These are phyloP conservation scores for Collichthys lucidus DNA, from an alignment of 2,113 vertebrate genomes.

Conservation along the genomic window DNA sequence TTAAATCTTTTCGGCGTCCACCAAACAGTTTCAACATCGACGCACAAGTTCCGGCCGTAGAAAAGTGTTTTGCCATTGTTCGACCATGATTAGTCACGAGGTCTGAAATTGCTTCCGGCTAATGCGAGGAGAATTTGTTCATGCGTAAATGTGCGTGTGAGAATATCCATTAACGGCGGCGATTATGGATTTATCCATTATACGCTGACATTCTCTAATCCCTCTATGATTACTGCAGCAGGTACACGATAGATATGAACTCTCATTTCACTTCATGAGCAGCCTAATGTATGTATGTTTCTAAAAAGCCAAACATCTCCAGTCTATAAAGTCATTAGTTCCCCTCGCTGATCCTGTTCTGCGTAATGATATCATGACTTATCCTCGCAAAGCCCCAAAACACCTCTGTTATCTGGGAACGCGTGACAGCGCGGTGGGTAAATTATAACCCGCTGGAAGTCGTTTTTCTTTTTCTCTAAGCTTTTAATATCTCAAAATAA, in stretches of 20 bases:
- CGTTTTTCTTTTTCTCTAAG: slow-evolving; percentile 1
- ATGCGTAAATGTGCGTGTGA: slow-evolving; percentile 16
- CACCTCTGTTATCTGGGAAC: slow-evolving; percentile 33
- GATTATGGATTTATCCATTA: slow-evolving; percentile 44
- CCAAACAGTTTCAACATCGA: neutral
- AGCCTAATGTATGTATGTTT: slow-evolving; percentile 7
- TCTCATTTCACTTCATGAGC: slow-evolving; percentile 5
- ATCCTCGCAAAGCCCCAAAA: slow-evolving; percentile 41
- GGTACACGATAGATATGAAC: slow-evolving; percentile 24
- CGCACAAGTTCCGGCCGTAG: neutral
- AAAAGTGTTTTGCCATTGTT: neutral
- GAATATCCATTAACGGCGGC: slow-evolving; percentile 33
- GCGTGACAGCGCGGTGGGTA: neutral
- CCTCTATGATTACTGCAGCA: slow-evolving; percentile 30
- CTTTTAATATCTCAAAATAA: slow-evolving; percentile 17
- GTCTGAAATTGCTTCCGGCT: slow-evolving; percentile 28
- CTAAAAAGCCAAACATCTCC: slow-evolving; percentile 34
- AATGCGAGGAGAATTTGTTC: neutral
- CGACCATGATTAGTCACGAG: slow-evolving; percentile 1
- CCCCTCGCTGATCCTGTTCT: slow-evolving; percentile 25
- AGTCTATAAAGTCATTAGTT: slow-evolving; percentile 54
- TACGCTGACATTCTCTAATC: slow-evolving; percentile 46
- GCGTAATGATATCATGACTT: slow-evolving; percentile 36
- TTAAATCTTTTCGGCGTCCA: neutral
- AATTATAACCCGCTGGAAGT: slow-evolving; percentile 36